Conservation (phyloP, 1,140 invertebrate genomes). For the Drepana arcuata region DNA sequence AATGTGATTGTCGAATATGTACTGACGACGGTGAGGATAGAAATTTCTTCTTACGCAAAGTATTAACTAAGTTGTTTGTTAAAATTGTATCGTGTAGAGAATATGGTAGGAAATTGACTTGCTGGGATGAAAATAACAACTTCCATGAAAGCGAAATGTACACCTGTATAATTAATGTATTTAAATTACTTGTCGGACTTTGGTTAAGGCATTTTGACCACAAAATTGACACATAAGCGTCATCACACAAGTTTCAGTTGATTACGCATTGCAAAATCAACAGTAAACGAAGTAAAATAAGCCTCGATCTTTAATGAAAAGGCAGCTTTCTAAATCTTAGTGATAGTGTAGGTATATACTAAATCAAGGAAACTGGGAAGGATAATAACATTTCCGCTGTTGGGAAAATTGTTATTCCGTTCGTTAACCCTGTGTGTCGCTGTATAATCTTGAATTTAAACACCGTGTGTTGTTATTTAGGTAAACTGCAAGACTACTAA, state of each 20-base stretch:
- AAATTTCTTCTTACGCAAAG: constrained; percentile 29
- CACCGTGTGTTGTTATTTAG: no score
- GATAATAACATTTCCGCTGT: no score
- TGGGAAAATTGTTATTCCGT: no score
- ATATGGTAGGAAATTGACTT: constrained; percentile 33
- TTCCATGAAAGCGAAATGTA: constrained; percentile 52
- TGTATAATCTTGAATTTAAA: no score
- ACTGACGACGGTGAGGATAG: constrained; percentile 24
- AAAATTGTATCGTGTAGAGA: constrained; percentile 38
- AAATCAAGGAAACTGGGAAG: no score
- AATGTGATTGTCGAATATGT: constrained; percentile 59
- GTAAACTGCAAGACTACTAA: no score
- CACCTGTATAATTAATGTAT: constrained; percentile 38
- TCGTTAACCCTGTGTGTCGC: no score
- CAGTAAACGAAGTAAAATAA: no score
- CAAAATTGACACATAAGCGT: constrained; percentile 21
- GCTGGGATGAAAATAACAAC: constrained; percentile 52
- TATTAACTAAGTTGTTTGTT: constrained; percentile 39
- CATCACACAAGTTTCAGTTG: neutral
- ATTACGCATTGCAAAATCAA: no score
- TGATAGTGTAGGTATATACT: no score
- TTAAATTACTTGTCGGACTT: constrained; percentile 52
- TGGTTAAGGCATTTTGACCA: constrained; percentile 62
- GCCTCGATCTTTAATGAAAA: no score
- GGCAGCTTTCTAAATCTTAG: no score